Evolutionary conservation across 2,888 invertebrate species (phyloP).

Genomic region (Iselma pallidipennis): DNA sequence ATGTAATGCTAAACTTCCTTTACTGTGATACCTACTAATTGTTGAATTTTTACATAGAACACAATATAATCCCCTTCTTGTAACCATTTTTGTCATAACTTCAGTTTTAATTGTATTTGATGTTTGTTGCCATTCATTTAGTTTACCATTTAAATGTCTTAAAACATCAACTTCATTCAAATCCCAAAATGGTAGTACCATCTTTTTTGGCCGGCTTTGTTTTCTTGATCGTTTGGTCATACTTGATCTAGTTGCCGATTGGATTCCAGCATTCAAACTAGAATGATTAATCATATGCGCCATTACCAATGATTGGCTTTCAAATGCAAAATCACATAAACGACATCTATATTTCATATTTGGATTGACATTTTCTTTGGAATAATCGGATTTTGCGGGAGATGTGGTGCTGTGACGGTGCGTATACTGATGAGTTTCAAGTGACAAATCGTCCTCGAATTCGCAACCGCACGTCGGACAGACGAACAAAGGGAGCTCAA

Average conservation of each 20-base stretch:
- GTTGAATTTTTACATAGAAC: constrained; percentile 50
- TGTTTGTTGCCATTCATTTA: constrained; percentile 42
- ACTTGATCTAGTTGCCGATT: constrained; percentile 37
- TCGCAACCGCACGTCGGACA: constrained; percentile 61
- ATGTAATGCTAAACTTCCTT: constrained; percentile 57
- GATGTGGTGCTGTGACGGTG: constrained; percentile 57
- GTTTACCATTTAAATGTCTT: constrained; percentile 45
- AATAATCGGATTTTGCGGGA: constrained; percentile 56
- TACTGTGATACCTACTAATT: constrained; percentile 56
- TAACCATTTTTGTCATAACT: constrained; percentile 50
- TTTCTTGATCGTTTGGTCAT: constrained; percentile 53
- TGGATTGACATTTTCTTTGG: constrained; percentile 55
- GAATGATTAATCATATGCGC: constrained; percentile 58
- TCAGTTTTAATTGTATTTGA: constrained; percentile 34
- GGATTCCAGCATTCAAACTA: constrained; percentile 43
- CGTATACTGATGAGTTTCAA: constrained; percentile 57
- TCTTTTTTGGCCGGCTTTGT: constrained; percentile 59
- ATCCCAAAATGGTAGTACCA: constrained; percentile 52
- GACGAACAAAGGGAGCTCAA: constrained; percentile 57
- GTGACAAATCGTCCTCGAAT: constrained; percentile 59
- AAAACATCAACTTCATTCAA: constrained; percentile 46
- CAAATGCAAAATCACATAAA: constrained; percentile 55
- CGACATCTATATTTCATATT: constrained; percentile 55
- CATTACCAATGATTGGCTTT: constrained; percentile 56
- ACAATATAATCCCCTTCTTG: constrained; percentile 49